Percentiles rank a stretch among this genome's conserved stretches.
Evolutionary conservation across 2,888 invertebrate genomes (phyloP).

Genomic region (Aphrophora alni): DNA sequence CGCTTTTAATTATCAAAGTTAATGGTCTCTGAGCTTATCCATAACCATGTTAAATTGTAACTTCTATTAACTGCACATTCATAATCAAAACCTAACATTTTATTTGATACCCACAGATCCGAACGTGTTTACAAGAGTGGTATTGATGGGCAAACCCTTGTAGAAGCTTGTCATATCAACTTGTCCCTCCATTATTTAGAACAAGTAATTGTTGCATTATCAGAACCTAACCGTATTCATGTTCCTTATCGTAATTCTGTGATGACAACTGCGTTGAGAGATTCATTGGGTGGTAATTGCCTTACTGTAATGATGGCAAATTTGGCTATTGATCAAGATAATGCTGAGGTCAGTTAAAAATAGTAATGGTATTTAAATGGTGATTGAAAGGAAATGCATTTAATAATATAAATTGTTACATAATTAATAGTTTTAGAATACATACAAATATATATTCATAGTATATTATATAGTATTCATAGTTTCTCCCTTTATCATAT

Average conservation of each 20-base stretch:
- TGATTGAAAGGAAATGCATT: too few species aligned
- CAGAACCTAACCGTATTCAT: conserved; percentile 56
- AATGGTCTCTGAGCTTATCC: too few species aligned
- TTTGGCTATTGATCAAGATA: conserved; percentile 55
- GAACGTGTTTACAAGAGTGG: conserved; percentile 61
- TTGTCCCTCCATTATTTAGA: conserved; percentile 64
- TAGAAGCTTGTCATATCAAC: conserved; percentile 64
- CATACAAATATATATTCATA: too few species aligned
- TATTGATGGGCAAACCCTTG: conserved; percentile 59
- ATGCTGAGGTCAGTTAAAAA: conserved; percentile 53
- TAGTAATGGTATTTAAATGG: too few species aligned
- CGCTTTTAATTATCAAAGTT: too few species aligned
- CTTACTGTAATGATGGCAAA: conserved; percentile 63
- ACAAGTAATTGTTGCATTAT: conserved; percentile 59
- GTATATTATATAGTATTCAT: too few species aligned
- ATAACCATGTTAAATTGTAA: too few species aligned
- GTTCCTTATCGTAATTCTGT: conserved; percentile 62
- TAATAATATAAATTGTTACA: too few species aligned
- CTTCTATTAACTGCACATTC: too few species aligned
- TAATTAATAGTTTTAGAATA: too few species aligned
- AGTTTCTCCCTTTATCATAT: too few species aligned
- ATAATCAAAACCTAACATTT: too few species aligned
- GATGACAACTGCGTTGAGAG: conserved; percentile 62
- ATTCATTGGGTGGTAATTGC: conserved; percentile 64
- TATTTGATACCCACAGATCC: conserved; percentile 55